Conservation (phyloP, 2,113 vertebrate species). For the Vidua chalybeata region DNA sequence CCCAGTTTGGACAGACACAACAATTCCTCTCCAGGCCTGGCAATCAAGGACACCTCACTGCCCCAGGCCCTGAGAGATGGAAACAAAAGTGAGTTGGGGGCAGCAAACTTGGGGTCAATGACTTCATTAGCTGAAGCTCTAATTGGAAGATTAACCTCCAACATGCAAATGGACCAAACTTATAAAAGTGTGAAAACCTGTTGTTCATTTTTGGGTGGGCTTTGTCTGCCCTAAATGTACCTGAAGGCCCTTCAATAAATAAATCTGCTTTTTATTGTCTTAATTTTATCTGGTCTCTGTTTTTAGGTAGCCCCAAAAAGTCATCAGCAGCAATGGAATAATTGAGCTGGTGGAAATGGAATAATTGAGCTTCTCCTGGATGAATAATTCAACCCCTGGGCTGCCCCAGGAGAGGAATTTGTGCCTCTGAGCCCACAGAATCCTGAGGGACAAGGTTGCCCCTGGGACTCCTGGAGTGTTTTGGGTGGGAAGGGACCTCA, state of each 20-base stretch:
- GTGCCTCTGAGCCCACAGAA: not conserved
- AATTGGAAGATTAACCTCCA: not conserved
- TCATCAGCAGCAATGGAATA: not conserved
- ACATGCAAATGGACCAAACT: not conserved
- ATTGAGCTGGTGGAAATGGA: not conserved
- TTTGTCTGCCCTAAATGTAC: not conserved
- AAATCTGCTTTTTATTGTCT: not conserved
- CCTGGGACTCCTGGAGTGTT: too few relatives aligned
- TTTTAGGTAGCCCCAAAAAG: not conserved
- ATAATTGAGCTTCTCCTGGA: not conserved
- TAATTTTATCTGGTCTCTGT: too few relatives aligned
- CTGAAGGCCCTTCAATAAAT: not conserved
- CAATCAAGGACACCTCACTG: not conserved
- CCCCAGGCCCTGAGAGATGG: not conserved
- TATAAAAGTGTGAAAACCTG: not conserved
- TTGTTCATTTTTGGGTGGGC: not conserved
- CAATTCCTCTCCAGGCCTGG: not conserved
- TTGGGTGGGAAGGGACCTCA: not conserved
- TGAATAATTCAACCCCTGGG: not conserved
- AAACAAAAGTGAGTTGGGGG: not conserved
- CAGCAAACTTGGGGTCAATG: not conserved
- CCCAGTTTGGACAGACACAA: not conserved
- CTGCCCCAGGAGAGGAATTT: not conserved
- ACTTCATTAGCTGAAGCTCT: not conserved
- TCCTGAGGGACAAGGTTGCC: rapidly evolving